Evolutionary conservation across 2,888 invertebrate genomes (phyloP).

Genomic region (Noctuana brunneofusca): DNA sequence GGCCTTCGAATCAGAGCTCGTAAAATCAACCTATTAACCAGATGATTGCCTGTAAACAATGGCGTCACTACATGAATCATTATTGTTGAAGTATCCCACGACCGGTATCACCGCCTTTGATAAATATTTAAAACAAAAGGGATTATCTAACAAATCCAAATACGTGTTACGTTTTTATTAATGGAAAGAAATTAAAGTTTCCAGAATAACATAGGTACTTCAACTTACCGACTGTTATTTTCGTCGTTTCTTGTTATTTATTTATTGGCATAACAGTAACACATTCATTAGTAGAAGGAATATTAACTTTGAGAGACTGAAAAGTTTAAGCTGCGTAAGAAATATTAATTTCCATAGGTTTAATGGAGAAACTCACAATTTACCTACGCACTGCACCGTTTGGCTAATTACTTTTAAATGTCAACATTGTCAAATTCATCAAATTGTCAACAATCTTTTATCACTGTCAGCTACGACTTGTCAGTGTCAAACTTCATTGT

Average conservation of each 20-base stretch:
- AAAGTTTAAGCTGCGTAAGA: not conserved
- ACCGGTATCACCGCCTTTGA: not conserved
- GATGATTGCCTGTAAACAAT: conserved; percentile 41
- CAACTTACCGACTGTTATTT: not conserved
- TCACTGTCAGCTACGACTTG: too few relatives aligned
- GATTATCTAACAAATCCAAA: too few relatives aligned
- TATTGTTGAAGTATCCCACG: not conserved
- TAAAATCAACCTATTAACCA: conserved; percentile 26
- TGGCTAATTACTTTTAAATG: too few relatives aligned
- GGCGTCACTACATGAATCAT: conserved; percentile 41
- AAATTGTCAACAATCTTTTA: too few relatives aligned
- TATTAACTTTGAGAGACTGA: not conserved
- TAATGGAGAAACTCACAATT: not conserved
- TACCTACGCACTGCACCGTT: not conserved
- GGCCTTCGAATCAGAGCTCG: conserved; percentile 17
- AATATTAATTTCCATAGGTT: not conserved
- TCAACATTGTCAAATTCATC: too few relatives aligned
- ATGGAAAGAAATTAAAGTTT: not conserved
- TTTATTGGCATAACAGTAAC: conserved; percentile 1
- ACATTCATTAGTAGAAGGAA: not conserved
- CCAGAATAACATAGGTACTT: not conserved
- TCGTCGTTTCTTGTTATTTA: not conserved
- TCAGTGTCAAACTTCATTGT: too few relatives aligned
- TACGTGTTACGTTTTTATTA: not conserved
- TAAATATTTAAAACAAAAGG: too few relatives aligned